Percentiles rank a stretch among this genome's conserved stretches.
Conservation (phyloP, 2,113 vertebrate species). For the Sceloporus tristichus region DNA sequence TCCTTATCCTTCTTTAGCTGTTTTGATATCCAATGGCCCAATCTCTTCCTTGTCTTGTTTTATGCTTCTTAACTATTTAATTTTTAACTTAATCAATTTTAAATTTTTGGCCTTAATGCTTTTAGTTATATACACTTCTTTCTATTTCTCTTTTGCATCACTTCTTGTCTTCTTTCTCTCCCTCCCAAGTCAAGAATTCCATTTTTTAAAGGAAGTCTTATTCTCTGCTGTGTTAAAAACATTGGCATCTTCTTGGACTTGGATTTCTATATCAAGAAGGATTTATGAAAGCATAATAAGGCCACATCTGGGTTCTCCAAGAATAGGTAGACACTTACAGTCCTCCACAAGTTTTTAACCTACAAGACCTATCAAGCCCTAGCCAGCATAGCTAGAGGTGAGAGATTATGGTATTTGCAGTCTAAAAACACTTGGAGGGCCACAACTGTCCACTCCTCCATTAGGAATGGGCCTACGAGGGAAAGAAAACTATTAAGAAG, state of each 20-base stretch:
- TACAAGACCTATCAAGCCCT: too few relatives aligned
- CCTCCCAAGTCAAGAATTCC: not conserved
- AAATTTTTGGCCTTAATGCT: not conserved
- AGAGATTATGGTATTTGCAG: too few relatives aligned
- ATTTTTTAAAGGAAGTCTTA: not conserved
- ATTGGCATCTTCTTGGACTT: not conserved
- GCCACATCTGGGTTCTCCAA: too few relatives aligned
- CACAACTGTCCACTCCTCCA: too few relatives aligned
- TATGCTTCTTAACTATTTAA: too few relatives aligned
- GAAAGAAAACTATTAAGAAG: too few relatives aligned
- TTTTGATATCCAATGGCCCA: not conserved
- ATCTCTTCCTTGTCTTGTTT: not conserved
- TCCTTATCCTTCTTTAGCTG: not conserved
- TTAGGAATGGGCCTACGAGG: too few relatives aligned
- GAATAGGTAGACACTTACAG: too few relatives aligned
- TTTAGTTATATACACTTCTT: not conserved
- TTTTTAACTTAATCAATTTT: not conserved
- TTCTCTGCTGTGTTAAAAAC: not conserved
- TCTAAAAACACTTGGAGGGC: too few relatives aligned
- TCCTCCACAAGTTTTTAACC: too few relatives aligned
- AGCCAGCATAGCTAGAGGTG: too few relatives aligned
- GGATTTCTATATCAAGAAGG: not conserved
- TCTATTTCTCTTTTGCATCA: not conserved
- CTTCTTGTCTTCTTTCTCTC: not conserved
- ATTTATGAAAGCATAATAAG: not conserved